Base-by-base conservation (phyloP, 2,888 invertebrate species). In the Urechis unicinctus region DNA sequence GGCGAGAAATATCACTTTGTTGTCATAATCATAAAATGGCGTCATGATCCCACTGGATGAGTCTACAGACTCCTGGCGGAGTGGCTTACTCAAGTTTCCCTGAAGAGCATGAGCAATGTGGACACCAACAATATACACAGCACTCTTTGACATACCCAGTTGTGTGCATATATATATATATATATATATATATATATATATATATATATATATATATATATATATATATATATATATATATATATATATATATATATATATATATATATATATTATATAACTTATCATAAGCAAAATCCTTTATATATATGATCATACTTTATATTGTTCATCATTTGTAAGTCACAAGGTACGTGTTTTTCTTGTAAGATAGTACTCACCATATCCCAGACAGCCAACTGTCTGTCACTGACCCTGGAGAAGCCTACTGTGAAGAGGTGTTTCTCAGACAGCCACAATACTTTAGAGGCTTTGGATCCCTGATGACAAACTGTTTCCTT, bases 21-120 rank as follows among this genome's bases (percentile, higher is more conserved):
- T 93, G 80, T 97, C 96, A 51, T 91, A 87, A 81, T 97, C 97
- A 80, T 94, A 96, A 41, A 92, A 84, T 21, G 96, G 96, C 81
- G 95, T 92, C 87, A 96, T 89, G 61, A 95, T 92, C 54, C 96
- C 96, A 80, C 95, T 94, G 69, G 93, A 92, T 31, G 70, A 72
- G 60, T 81, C 81, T 24, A 81, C 65, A 29, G 66, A 69, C 31
- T 75, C 72, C 30, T 71, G 65, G 3, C 62, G 62, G 36, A 80
- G 52, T 2, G 78, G 70, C 24, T 67, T 64, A 0, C 69, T 64
- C 51, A 79, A 58, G 56, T 80, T 74, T 59, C 71, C 68, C 78
- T 78, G 68, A 9, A 70, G 68, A 46, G 31, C 26, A 52, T 29
- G 31, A 56, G 44, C 31, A 28, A 13, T 4, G 13, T n/a, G 5